Base-by-base conservation (phyloP, 2,797 vertebrate genomes). In the Hippopotamyrus pictus region DNA sequence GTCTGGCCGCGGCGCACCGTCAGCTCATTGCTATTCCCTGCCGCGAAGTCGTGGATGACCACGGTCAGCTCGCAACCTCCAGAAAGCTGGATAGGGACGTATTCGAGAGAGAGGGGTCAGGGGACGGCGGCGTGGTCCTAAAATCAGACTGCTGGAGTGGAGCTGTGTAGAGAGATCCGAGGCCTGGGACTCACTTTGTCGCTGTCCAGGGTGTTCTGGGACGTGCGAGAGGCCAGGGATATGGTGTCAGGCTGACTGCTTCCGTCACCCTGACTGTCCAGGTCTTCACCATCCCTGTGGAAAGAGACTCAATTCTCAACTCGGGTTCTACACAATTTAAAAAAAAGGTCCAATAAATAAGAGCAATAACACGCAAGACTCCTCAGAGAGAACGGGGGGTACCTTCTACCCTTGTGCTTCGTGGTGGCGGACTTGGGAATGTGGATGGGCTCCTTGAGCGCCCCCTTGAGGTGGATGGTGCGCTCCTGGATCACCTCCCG, bases 241-340 rank as follows among this genome's bases (percentile, higher is more conserved):
- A 99, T 99, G 1, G 99, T 99, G 92, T 99, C 99, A 0, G 98
- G 99, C 91, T 99, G 99, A 93, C 98, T 99, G 95, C 98, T 99
- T 91, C 97, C 98, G 0, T 99, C 99, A 90, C 98, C 98, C 93
- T 99, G 99, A 94, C 98, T 99, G 94, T 99, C 99, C 92, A 99
- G 94, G 88, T 99, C 99, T 92, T 99, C 99, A 62, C 98, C 98
- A 17, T 99, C 98, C 95, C 98, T 99, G 57, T n/a, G 57, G 54
- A 44, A n/a, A 46, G 3, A 44, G 86, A 65, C 12, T n/a, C 8
- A 46, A 6, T 8, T 25, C 19, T 53, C 9, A 59, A 33, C 17
- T 53, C 2, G 25, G 5, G 83, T 25, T 25, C 73, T 4, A 19
- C 37, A 46, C 37, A 7, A 79, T n/a, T 44, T n/a, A 44, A 7